Evolutionary conservation across 2,797 vertebrate species (phyloP), one percentile per base, ranked within the genome.

Genomic region (Thalassophryne amazonica): DNA sequence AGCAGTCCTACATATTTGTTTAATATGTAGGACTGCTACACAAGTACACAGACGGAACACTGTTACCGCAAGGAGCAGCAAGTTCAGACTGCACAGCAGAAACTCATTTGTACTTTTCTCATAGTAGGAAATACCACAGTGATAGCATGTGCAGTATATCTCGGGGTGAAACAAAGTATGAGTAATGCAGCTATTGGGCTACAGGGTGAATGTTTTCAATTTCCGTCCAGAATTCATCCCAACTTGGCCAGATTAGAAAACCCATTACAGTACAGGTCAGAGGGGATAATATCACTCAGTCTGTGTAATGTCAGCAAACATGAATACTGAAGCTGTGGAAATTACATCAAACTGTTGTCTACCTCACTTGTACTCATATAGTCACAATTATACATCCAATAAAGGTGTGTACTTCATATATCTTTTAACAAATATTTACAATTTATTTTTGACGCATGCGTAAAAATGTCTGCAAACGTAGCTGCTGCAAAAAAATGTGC

Each of bases 221-320:
- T 76, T 62, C 31, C 7, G 13, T 50, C 76, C 71, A 81, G 21
- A 53, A 62, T 53, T 64, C 45, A 55, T 35, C 63, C 59, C 35
- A 77, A 64, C 52, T 77, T 73, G 65, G 69, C 64, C 47, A 58
- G 22, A 46, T 27, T 10, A 47, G 5, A 10, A 42, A 57, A 47
- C 15, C n/a, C 29, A 19, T 22, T 17, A 25, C 15, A 25, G 38
- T 11, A 36, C 30, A 24, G 40, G 28, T 65, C 60, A 38, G 20
- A 47, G n/a, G 32, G 2, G 8, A 30, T 15, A 42, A 12, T 38
- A 43, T 55, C 4, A 34, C 58, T 24, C 11, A 18, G 30, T 24
- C 23, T 34, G 25, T 1, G 1, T 37, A 46, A 30, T 17, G 45
- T 59, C 32, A 28, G 28, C 5, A 34, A 20, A 9, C 21, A 12